Conservation (phyloP, 2,888 invertebrate genomes). For the Eugnorisma glareosa region DNA sequence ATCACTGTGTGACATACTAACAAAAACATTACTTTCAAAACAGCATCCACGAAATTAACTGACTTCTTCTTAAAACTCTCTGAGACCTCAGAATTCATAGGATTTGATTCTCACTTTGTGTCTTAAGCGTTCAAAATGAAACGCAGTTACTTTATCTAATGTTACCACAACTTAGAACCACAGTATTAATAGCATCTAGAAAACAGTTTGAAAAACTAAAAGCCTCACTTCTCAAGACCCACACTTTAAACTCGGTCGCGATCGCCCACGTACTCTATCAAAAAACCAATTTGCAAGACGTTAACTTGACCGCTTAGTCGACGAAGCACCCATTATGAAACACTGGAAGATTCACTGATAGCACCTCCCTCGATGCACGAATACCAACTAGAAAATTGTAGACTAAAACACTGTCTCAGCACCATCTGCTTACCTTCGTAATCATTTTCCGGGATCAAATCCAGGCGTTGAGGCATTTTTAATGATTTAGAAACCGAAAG, state of each 20-base stretch:
- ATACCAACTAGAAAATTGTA: neutral
- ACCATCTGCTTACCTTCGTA: constrained; percentile 14
- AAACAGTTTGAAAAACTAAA: constrained; percentile 17
- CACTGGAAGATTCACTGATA: constrained; percentile 27
- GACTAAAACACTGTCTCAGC: neutral
- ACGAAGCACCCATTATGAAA: constrained; percentile 34
- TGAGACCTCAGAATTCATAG: neutral
- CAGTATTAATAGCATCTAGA: constrained; percentile 1
- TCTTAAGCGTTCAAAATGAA: neutral
- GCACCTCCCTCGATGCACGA: neutral
- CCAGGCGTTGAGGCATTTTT: neutral
- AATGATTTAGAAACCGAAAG: constrained; percentile 30
- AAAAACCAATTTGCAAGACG: constrained; percentile 49
- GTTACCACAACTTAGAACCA: neutral
- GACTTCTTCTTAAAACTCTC: neutral
- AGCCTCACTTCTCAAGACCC: constrained; percentile 31
- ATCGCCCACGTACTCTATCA: constrained; percentile 60
- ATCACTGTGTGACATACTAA: constrained; percentile 2
- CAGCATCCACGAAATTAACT: neutral
- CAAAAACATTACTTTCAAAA: constrained; percentile 25
- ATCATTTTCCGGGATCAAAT: constrained; percentile 8
- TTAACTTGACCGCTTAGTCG: constrained; percentile 37
- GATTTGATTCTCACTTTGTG: neutral
- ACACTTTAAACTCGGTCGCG: constrained; percentile 38
- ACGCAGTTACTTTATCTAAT: neutral